phyloP scores from a whole-genome alignment of 2,797 vertebrate genomes.

The Poecilia gillii region DNA sequence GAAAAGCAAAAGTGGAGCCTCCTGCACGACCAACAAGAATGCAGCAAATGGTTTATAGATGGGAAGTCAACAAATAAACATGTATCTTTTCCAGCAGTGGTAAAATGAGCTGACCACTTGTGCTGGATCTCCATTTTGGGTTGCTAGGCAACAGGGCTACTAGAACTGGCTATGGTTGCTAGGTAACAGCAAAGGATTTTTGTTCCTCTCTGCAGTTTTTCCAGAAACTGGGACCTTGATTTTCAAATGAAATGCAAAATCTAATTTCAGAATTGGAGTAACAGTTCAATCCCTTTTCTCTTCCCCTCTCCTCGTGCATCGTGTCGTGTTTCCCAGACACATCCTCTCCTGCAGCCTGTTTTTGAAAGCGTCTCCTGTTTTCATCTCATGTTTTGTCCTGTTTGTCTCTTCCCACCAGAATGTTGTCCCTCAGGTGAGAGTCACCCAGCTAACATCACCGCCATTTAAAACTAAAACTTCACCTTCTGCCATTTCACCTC shows the following conservation, averaged over 20 bases:
- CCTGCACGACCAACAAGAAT: too few species aligned
- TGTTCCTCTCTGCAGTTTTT: neutral
- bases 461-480: constrained; percentile 6
- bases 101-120: too few species aligned
- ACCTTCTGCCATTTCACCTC: neutral
- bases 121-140: too few species aligned
- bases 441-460: constrained; percentile 30
- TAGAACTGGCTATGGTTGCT: too few species aligned
- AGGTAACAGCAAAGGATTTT: neutral
- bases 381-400: constrained; percentile 41
- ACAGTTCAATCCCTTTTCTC: neutral
- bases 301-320: neutral
- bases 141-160: too few species aligned
- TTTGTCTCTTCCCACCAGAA: constrained; percentile 65
- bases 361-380: constrained; percentile 32
- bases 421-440: constrained; percentile 79
- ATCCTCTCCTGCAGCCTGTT: constrained; percentile 24
- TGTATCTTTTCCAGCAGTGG: too few species aligned
- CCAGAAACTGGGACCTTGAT: neutral
- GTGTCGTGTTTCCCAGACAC: constrained; percentile 21
- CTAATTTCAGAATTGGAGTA: neutral
- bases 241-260: neutral
- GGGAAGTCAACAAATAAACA: too few species aligned
- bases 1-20: too few species aligned
- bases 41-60: too few species aligned